These are phyloP conservation scores for Coturnix japonica DNA, from an alignment of 2,113 vertebrate species.

Conservation along the genomic window DNA sequence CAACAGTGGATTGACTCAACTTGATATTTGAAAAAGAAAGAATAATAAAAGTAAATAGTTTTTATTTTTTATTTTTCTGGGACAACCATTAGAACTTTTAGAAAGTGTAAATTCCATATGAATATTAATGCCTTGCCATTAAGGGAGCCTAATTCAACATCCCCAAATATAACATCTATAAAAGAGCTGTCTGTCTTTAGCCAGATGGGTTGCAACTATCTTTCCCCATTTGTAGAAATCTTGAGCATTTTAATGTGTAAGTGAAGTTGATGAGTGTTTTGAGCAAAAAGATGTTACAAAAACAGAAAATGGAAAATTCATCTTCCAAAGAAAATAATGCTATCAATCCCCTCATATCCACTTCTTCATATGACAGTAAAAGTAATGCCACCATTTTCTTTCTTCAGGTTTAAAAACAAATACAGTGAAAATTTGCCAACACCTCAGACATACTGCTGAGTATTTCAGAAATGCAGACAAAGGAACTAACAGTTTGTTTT, in stretches of 20 bases:
- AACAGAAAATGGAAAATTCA: not conserved
- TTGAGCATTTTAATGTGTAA: not conserved
- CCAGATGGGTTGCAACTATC: not conserved
- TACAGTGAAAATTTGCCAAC: not conserved
- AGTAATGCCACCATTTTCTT: not conserved
- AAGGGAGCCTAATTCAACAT: rapidly evolving
- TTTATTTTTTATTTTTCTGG: not conserved
- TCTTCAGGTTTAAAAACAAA: not conserved
- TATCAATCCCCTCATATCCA: not conserved
- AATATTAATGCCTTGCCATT: not conserved
- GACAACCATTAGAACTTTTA: not conserved
- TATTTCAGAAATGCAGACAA: not conserved
- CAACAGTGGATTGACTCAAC: not conserved
- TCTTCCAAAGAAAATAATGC: not conserved
- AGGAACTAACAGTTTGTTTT: not conserved
- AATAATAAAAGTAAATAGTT: not conserved
- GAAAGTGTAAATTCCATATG: not conserved
- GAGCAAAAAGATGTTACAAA: not conserved
- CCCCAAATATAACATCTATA: not conserved
- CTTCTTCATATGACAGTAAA: not conserved
- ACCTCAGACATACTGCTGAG: not conserved
- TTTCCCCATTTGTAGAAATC: not conserved
- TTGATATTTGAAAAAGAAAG: not conserved
- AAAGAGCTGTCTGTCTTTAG: not conserved
- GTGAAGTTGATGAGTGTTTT: not conserved